These are phyloP conservation scores for Nephrotoma guestfalica DNA, from an alignment of 2,888 invertebrate genomes.

Conservation along the genomic window DNA sequence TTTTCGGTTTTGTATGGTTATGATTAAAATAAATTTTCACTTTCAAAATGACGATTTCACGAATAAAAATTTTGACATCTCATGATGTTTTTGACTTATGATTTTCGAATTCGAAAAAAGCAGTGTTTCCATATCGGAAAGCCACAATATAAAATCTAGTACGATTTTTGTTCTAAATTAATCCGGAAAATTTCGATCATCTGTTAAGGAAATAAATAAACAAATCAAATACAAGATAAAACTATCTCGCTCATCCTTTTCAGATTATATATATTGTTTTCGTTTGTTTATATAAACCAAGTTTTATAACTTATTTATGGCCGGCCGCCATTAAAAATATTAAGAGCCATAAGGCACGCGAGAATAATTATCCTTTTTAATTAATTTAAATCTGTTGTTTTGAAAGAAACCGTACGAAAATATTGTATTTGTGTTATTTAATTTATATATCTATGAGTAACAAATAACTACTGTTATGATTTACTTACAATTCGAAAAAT, in stretches of 20 bases:
- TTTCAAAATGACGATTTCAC: neutral
- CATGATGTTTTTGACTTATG: neutral
- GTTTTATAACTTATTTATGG: no score
- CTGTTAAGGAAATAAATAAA: neutral
- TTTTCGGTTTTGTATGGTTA: neutral
- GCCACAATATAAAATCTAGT: neutral
- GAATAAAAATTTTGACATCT: neutral
- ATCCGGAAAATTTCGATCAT: neutral
- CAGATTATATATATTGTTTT: no score
- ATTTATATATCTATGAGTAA: no score
- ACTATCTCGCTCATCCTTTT: neutral
- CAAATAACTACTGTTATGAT: no score
- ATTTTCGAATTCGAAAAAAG: neutral
- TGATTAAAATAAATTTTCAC: neutral
- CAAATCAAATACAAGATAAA: neutral
- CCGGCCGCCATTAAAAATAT: no score
- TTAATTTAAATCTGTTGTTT: no score
- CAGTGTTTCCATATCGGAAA: neutral
- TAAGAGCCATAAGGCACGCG: no score
- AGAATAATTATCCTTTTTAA: no score
- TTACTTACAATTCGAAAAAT: no score
- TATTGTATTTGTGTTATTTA: no score
- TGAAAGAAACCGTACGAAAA: no score
- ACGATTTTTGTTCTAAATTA: neutral
- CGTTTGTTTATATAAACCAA: neutral